These are phyloP conservation scores for Potamilus streckersoni DNA, from an alignment of 1,140 invertebrate species.

Conservation along the genomic window DNA sequence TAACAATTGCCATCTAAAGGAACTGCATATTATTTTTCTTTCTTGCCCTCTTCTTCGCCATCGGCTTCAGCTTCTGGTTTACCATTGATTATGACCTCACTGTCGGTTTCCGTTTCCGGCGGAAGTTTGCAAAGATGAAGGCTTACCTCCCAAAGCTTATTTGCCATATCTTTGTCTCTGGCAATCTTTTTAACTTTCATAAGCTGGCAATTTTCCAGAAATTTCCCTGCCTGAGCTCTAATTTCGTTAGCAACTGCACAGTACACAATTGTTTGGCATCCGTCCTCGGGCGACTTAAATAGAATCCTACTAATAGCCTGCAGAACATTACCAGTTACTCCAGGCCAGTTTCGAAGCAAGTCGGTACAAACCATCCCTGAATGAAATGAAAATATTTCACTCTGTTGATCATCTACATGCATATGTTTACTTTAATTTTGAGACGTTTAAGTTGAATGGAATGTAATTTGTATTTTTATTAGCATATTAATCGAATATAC, in stretches of 20 bases:
- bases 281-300: slow-evolving; percentile 60
- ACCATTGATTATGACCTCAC: too few relatives aligned
- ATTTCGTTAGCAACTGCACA: slow-evolving; percentile 56
- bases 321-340: slow-evolving; percentile 51
- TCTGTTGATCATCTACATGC: too few relatives aligned
- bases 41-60: too few relatives aligned
- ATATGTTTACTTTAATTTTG: too few relatives aligned
- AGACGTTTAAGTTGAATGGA: too few relatives aligned
- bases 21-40: too few relatives aligned
- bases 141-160: slow-evolving; percentile 53
- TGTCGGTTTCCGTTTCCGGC: too few relatives aligned
- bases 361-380: slow-evolving; percentile 46
- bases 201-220: slow-evolving; percentile 53
- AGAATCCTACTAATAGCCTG: slow-evolving; percentile 44
- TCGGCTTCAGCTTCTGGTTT: too few relatives aligned
- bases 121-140: slow-evolving; percentile 48
- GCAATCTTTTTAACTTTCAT: slow-evolving; percentile 42
- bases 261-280: slow-evolving; percentile 60
- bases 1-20: too few relatives aligned
- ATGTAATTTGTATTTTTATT: too few relatives aligned
- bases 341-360: slow-evolving; percentile 53
- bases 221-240: slow-evolving; percentile 52
- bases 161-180: slow-evolving; percentile 42
- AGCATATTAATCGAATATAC: too few relatives aligned
- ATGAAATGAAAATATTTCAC: too few relatives aligned